These are phyloP conservation scores for Drosophila parthenogenetica DNA, from an alignment of 2,888 invertebrate genomes.

Conservation along the genomic window DNA sequence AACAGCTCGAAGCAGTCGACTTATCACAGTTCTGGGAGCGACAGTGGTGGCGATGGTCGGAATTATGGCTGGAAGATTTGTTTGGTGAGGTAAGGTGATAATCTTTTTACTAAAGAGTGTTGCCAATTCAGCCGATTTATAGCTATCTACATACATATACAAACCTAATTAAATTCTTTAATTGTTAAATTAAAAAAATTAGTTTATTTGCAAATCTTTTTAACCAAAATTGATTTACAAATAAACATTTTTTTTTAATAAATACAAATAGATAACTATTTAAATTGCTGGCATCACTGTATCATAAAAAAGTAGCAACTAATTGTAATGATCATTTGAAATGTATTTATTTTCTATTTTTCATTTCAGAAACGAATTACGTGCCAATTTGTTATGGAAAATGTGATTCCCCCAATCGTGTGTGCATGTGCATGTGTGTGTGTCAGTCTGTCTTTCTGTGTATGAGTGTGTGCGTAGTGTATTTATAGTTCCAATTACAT, in stretches of 20 bases:
- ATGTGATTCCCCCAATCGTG: slow-evolving; percentile 58
- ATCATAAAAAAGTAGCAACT: slow-evolving; percentile 1
- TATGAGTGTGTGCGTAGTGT: slow-evolving; percentile 17
- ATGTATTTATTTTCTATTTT: slow-evolving; percentile 4
- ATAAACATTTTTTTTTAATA: too few species aligned
- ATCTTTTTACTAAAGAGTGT: not conserved
- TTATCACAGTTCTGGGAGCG: slow-evolving; percentile 67
- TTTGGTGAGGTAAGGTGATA: slow-evolving; percentile 78
- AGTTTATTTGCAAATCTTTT: too few species aligned
- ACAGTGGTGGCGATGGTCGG: slow-evolving; percentile 69
- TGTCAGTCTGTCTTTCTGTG: too few species aligned
- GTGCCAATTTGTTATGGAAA: slow-evolving; percentile 38
- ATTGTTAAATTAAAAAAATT: too few species aligned
- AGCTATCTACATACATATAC: not conserved
- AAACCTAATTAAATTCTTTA: too few species aligned
- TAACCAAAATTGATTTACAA: too few species aligned
- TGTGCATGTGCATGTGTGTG: slow-evolving; percentile 13
- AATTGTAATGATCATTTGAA: slow-evolving; percentile 16
- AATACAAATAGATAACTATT: too few species aligned
- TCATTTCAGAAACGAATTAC: slow-evolving; percentile 45
- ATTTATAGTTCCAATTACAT: slow-evolving; percentile 28
- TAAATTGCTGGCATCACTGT: not conserved
- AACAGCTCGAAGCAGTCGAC: slow-evolving; percentile 42
- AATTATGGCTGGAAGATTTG: slow-evolving; percentile 62
- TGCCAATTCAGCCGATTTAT: not conserved